Percentiles rank a stretch among this genome's conserved stretches.
Conservation (phyloP, 2,113 vertebrate species). For the Oxyruncus cristatus region DNA sequence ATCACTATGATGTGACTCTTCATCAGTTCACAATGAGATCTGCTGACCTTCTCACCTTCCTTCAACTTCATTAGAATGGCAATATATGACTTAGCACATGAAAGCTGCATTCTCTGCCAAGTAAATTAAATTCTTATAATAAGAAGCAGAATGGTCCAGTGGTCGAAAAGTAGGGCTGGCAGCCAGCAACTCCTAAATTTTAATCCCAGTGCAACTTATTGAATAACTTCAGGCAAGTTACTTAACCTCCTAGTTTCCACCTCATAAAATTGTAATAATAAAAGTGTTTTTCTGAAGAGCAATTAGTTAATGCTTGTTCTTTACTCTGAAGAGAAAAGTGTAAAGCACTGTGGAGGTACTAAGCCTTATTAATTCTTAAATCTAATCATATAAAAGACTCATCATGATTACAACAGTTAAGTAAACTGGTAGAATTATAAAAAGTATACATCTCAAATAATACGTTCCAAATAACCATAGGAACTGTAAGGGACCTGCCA, state of each 20-base stretch:
- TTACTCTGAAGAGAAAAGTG: background rate
- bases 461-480: background rate
- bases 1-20: background rate
- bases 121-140: conserved; percentile 55
- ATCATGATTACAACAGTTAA: background rate
- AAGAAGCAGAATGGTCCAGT: conserved; percentile 15
- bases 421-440: background rate
- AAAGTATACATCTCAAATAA: background rate
- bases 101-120: conserved; percentile 45
- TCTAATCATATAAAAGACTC: background rate
- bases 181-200: conserved; percentile 56
- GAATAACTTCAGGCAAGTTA: conserved; percentile 57
- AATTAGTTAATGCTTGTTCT: conserved; percentile 47
- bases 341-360: background rate
- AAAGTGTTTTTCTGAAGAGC: conserved; percentile 49
- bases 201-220: conserved; percentile 34
- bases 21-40: background rate
- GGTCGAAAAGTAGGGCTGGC: background rate
- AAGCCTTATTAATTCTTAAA: conserved; percentile 22
- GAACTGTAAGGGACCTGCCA: background rate
- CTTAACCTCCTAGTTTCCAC: conserved; percentile 56
- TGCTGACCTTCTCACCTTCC: conserved; percentile 21
- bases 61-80: background rate
- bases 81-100: background rate
- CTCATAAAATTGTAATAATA: conserved; percentile 50